A percentile compares a stretch with the other conserved stretches of the same genome.
Conservation (phyloP, 2,113 vertebrate genomes). For the Perognathus longimembris region DNA sequence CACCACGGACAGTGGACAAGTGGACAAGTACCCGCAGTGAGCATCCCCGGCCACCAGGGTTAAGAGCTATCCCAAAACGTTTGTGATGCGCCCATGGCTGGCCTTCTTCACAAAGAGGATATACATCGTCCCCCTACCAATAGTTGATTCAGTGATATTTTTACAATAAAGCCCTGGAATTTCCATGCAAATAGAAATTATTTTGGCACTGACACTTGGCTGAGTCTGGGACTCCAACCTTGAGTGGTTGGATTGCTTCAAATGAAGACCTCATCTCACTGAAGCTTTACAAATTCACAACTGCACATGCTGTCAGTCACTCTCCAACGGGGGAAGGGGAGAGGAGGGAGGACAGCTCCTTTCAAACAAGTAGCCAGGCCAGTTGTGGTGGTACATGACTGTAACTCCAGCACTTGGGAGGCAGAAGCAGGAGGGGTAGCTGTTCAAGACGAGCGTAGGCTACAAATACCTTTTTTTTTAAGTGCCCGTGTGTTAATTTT, state of each 20-base stretch:
- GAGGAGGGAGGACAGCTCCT: neutral
- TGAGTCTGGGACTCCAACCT: neutral
- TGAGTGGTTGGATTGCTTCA: neutral
- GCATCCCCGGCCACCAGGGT: too few species aligned
- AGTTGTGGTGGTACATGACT: too few species aligned
- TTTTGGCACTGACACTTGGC: neutral
- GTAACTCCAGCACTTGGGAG: neutral
- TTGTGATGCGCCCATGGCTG: neutral
- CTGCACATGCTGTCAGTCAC: neutral
- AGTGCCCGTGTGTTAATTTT: too few species aligned
- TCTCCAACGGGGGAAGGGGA: neutral
- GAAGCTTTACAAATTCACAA: conserved; percentile 31
- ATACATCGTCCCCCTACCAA: neutral
- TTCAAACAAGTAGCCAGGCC: neutral
- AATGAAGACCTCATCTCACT: neutral
- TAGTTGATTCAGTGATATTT: conserved; percentile 3
- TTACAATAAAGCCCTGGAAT: neutral
- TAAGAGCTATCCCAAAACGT: neutral
- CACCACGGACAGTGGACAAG: conserved; percentile 76
- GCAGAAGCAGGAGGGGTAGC: neutral
- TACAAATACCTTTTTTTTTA: neutral
- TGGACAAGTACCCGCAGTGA: too few species aligned
- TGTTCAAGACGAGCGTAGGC: neutral
- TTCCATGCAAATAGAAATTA: conserved; percentile 15
- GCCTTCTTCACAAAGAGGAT: neutral